Evolutionary conservation across 2,888 invertebrate species (phyloP).

Genomic region (Biston betularia): DNA sequence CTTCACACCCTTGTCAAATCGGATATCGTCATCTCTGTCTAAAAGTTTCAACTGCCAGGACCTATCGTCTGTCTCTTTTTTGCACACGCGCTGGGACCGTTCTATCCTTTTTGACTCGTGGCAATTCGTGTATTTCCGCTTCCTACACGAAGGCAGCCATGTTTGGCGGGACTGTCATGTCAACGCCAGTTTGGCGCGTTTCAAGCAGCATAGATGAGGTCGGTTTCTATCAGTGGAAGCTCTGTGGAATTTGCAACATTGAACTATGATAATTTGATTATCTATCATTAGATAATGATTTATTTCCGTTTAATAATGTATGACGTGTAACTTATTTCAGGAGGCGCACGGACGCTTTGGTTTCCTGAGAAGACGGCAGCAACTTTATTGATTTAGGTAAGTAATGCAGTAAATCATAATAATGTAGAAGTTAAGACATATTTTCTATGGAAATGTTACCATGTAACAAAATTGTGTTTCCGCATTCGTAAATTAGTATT

Average conservation of each 20-base stretch:
- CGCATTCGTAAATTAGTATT: neutral
- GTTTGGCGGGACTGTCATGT: slow-evolving; percentile 84
- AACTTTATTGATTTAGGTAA: slow-evolving; percentile 44
- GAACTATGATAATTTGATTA: slow-evolving; percentile 35
- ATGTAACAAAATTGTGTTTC: slow-evolving; percentile 5
- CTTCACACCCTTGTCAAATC: slow-evolving; percentile 74
- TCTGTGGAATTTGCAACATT: slow-evolving; percentile 52
- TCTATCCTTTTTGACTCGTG: slow-evolving; percentile 81
- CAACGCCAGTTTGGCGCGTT: slow-evolving; percentile 84
- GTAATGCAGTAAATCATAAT: slow-evolving; percentile 17
- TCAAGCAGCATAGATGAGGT: slow-evolving; percentile 76
- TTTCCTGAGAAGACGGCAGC: slow-evolving; percentile 22
- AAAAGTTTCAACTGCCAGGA: slow-evolving; percentile 74
- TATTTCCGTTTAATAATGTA: slow-evolving; percentile 37
- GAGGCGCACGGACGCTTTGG: slow-evolving; percentile 40
- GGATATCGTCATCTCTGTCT: slow-evolving; percentile 76
- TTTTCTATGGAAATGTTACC: neutral
- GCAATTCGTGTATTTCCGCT: slow-evolving; percentile 84
- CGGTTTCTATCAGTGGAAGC: slow-evolving; percentile 66
- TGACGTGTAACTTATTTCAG: slow-evolving; percentile 60
- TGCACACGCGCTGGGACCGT: slow-evolving; percentile 69
- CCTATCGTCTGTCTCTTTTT: slow-evolving; percentile 79
- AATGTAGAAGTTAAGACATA: neutral
- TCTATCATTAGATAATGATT: slow-evolving; percentile 15
- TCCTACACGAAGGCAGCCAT: slow-evolving; percentile 84